Evolutionary conservation across 2,888 invertebrate species (phyloP), one percentile per base, ranked within the genome.

Genomic region (Volucella zonaria): DNA sequence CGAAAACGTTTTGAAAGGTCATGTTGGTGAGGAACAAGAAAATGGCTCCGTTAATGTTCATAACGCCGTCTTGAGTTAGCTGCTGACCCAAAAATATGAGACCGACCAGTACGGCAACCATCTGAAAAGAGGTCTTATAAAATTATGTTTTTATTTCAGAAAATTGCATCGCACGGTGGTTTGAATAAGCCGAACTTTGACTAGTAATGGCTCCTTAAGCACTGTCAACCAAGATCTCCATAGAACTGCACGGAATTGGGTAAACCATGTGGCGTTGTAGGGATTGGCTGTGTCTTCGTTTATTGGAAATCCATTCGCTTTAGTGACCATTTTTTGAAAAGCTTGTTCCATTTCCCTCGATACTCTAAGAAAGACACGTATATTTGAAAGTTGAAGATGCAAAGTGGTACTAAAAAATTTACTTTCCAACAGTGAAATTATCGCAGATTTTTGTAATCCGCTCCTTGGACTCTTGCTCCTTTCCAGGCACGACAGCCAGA

Each of bases 1-100:
- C 97, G 90, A 98, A 98, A n/a, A 97, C 95, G 91, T 97, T 98
- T 89, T 97, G 97, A 92, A 98, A 98, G 8, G 98, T 98, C 95
- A 97, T 96, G 90, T 97, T 97, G 14, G 97, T 97, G 61, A 97
- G 93, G 90, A 97, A 96, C 89, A 98, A 95, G 91, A 97, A 98
- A 73, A 98, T 93, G 38, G 96, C 97, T 54, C 98, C 98, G 90
- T 97, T 98, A 87, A 98, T 96, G 91, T 98, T 98, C 95, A 96
- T 96, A 0, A 98, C 97, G 1, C 97, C 98, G 89, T 96, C 96
- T 91, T 97, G 96, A 90, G 96, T 95, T 70, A 96, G 90, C 78
- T 94, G 92, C 90, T 98, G 97, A 0, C 96, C 95, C 90, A 95
- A 95, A 92, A 97, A 99, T 87, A 99, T 96, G 62, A 97, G 92